These are phyloP conservation scores for Bimastos eiseni DNA, from an alignment of 2,888 invertebrate species.

Conservation along the genomic window DNA sequence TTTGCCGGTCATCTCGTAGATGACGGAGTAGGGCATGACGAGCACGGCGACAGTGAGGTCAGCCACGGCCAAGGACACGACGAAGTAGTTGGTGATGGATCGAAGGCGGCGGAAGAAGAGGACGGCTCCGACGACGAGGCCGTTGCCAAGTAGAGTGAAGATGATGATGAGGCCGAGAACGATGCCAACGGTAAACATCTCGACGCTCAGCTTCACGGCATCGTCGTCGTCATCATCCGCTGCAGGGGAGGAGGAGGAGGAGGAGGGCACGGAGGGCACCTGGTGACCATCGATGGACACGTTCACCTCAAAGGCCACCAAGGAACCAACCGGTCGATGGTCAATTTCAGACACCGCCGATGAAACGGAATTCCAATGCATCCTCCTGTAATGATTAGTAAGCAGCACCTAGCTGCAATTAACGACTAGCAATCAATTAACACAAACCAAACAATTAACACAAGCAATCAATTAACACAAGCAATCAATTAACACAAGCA, in stretches of 20 bases:
- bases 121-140: constrained; percentile 55
- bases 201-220: constrained; percentile 16
- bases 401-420: background rate
- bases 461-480: background rate
- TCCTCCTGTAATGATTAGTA: background rate
- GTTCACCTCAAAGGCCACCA: background rate
- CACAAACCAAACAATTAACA: background rate
- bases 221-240: background rate
- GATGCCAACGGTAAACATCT: constrained; percentile 28
- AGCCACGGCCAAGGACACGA: constrained; percentile 55
- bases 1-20: constrained; percentile 38
- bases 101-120: constrained; percentile 51
- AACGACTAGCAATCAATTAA: background rate
- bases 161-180: constrained; percentile 43
- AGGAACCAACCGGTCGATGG: background rate
- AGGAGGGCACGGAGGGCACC: background rate
- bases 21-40: constrained; percentile 56
- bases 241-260: background rate
- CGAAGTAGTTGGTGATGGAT: constrained; percentile 53
- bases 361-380: background rate
- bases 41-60: constrained; percentile 57
- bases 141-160: constrained; percentile 52
- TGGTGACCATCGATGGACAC: background rate
- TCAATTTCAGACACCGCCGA: background rate
- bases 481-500: too few relatives aligned